These are phyloP conservation scores for Corythaixoides concolor DNA, from an alignment of 2,113 vertebrate genomes.

Conservation along the genomic window DNA sequence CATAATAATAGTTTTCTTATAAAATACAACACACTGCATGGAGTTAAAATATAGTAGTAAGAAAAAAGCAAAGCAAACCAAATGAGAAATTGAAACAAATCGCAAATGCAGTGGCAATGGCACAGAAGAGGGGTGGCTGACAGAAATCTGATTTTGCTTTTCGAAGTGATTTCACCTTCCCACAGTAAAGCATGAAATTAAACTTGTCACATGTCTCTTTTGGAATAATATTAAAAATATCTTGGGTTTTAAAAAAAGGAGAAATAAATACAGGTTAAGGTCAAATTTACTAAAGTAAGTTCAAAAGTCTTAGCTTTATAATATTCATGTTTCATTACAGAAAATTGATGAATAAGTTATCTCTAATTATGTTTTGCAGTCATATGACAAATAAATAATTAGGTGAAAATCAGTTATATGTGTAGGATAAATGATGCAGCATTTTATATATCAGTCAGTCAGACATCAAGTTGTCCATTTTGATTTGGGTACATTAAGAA, in stretches of 20 bases:
- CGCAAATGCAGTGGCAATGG: background rate
- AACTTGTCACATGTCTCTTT: background rate
- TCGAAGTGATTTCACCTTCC: background rate
- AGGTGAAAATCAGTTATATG: background rate
- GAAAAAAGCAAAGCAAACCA: background rate
- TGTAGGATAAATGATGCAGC: background rate
- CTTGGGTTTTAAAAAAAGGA: background rate
- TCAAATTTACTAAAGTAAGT: background rate
- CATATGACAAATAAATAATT: background rate
- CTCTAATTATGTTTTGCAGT: background rate
- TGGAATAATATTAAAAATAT: background rate
- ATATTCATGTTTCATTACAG: background rate
- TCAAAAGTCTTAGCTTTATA: background rate
- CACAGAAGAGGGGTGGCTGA: background rate
- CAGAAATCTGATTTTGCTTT: background rate
- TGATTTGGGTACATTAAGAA: background rate
- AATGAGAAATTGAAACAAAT: background rate
- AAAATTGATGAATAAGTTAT: background rate
- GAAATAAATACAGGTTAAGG: background rate
- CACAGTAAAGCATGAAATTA: background rate
- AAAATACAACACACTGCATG: background rate
- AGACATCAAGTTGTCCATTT: background rate
- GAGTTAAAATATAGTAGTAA: background rate
- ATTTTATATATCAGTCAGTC: background rate
- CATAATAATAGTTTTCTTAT: background rate